Evolutionary conservation across 53 echinoderm and acorn worm genomes (phyloP), one percentile per base, ranked within the genome.

Genomic region (Antedon mediterranea): DNA sequence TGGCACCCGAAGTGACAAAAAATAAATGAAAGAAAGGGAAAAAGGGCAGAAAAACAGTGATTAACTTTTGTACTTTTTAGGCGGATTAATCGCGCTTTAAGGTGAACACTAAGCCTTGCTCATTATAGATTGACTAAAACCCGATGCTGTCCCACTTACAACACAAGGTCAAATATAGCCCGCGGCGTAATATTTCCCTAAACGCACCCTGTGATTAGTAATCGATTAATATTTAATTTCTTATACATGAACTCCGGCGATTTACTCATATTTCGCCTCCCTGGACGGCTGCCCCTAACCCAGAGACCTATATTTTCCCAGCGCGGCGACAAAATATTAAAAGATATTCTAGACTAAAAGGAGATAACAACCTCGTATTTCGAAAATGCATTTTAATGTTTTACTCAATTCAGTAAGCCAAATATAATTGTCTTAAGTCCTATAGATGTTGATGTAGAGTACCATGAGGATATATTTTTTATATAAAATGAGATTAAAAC

Each of bases 121-220:
- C 57, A 57, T 57, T 57, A 57, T 15, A 57, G 11, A 26, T 26
- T 57, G 57, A 57, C 57, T 13, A 57, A 57, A 57, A 57, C 57
- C 57, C 57, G 57, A 57, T 57, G 57, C 20, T 57, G 57, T 57
- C 57, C 57, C 57, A 57, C 57, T 57, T 57, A 57, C 57, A 18
- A 6, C 57, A 57, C 57, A 57, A 57, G 57, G 57, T 57, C 57
- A 57, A 8, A 57, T 57, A 8, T 23, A 57, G 57, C 57, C 57
- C 57, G 57, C 57, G 57, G 57, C 57, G 57, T 57, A 57, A 57
- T 57, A 57, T 57, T 57, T 57, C 57, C 57, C 57, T 57, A 57
- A 57, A 57, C 57, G 57, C 57, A 57, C 57, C 2, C 13, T 23
- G 57, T 57, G 57, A 57, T 57, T 57, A 57, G 57, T 23, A 57